Evolutionary conservation across 1,140 invertebrate species (phyloP), one percentile per base, ranked within the genome.

Genomic region (Aphelinus atriplicis): DNA sequence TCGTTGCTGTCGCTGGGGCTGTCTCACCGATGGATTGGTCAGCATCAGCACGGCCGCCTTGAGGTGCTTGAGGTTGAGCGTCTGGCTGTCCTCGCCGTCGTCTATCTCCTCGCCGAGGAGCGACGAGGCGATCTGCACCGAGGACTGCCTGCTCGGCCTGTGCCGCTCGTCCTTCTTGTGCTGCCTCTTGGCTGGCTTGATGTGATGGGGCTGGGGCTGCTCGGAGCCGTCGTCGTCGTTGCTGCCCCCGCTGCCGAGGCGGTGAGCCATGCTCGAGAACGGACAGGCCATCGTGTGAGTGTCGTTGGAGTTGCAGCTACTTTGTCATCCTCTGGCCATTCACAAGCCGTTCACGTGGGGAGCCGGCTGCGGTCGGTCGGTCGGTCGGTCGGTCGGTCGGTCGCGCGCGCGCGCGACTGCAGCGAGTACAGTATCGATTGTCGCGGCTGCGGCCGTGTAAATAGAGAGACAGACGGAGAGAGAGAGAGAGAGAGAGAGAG

Each of bases 61-160:
- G 42, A 91, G 80, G 69, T 90, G 89, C 78, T 91, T 91, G 60
- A 91, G 84, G 78, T 91, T 91, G 47, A 91, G 83, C 6, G 90
- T 90, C 76, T 89, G 88, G 10, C 84, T 88, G 72, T 89, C 88
- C 58, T 90, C 89, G 53, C 83, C 82, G 42, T 90, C 90, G 6
- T 88, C 86, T 61, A 85, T 81, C 10, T 90, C 88, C 53, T 86
- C 84, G n/a, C 83, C 81, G 10, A 85, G 75, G 10, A 86, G 71
- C 5, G 85, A 84, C 2, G 86, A 84, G n/a, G 84, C 79, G 48
- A 90, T 87, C 69, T 90, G 88, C 26, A 90, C 78, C 1, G 89
- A 90, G 3, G 88, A 84, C 77, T 90, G 89, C 73, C 88, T 84
- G 0, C 82, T 79, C 3, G 86, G 80, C 77, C 81, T 88, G 72